Base-by-base conservation (phyloP, 1,140 invertebrate species). In the Ditylenchus dipsaci region DNA sequence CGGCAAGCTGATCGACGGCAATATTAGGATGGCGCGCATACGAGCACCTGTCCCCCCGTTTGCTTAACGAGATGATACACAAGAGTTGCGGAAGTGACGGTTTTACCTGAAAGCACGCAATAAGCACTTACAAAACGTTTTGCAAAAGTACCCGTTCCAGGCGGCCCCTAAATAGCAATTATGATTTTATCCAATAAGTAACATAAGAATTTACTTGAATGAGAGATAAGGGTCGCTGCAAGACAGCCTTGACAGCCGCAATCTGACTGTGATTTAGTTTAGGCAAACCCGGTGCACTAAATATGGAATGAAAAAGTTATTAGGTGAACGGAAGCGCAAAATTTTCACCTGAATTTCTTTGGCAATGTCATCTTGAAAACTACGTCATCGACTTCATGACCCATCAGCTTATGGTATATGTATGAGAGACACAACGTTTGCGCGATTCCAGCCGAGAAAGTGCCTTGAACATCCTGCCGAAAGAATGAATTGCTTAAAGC, bases 11-110 rank as follows among this genome's bases (percentile, higher is more conserved):
- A 85, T 99, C 96, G 0, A 99, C 96, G 49, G 96, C 96, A 11
- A 95, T 99, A 82, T 99, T 99, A 21, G n/a, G 92, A 95, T 0
- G 96, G 96, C 1, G 95, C 95, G 85, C 95, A 99, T 0, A 99
- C 96, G 0, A 99, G 84, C 0, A 98, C 93, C 0, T 94, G 92
- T 1, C 93, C 92, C 58, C 85, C 84, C 7, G 90, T 90, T 81
- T 95, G 92, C 83, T 95, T 91, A 0, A 94, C 93, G 33, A 99
- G 85, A 84, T 99, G 96, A 83, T 97, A 98, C 0, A 99, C 95
- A 77, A 99, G 94, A 0, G 95, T 97, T 0, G 96, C 96, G 8
- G 95, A 98, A 1, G 96, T 99, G 0, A 99, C 95, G 0, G 96
- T 99, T 85, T 99, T 98, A 0, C 33, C 33, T 38, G 33, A 38